phyloP scores from a whole-genome alignment of 2,888 invertebrate genomes.

The Sinodicranocentrus sp. region DNA sequence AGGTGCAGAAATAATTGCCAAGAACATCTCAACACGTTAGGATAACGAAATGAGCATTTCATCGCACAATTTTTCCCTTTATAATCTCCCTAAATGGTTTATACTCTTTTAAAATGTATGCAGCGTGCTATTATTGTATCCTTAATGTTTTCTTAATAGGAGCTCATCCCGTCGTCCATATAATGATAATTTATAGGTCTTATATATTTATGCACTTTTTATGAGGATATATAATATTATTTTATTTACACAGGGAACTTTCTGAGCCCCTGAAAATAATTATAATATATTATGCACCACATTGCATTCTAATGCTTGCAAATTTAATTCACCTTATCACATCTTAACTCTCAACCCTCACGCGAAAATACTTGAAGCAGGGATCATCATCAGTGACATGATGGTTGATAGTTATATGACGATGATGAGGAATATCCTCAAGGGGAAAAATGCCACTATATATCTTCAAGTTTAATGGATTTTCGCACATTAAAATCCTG shows the following conservation, averaged over 20 bases:
- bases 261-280: not conserved
- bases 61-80: slow-evolving; percentile 12
- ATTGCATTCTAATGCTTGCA: slow-evolving; percentile 16
- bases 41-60: slow-evolving; percentile 40
- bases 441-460: slow-evolving; percentile 55
- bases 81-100: not conserved
- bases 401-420: not conserved
- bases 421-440: slow-evolving; percentile 15
- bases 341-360: not conserved
- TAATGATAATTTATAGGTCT: not conserved
- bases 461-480: slow-evolving; percentile 62
- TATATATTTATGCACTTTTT: not conserved
- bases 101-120: not conserved
- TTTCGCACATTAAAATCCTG: slow-evolving; percentile 65
- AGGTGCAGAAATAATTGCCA: slow-evolving; percentile 59
- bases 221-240: slow-evolving; percentile 1
- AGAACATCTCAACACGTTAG: slow-evolving; percentile 47
- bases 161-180: not conserved
- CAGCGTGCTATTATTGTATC: not conserved
- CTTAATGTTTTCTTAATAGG: not conserved
- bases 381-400: no score
- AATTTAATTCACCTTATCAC: slow-evolving; percentile 27
- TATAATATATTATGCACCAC: slow-evolving; percentile 8
- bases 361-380: slow-evolving; percentile 19
- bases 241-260: not conserved